phyloP scores from a whole-genome alignment of 2,113 vertebrate species.

The Brachionichthys hirsutus region DNA sequence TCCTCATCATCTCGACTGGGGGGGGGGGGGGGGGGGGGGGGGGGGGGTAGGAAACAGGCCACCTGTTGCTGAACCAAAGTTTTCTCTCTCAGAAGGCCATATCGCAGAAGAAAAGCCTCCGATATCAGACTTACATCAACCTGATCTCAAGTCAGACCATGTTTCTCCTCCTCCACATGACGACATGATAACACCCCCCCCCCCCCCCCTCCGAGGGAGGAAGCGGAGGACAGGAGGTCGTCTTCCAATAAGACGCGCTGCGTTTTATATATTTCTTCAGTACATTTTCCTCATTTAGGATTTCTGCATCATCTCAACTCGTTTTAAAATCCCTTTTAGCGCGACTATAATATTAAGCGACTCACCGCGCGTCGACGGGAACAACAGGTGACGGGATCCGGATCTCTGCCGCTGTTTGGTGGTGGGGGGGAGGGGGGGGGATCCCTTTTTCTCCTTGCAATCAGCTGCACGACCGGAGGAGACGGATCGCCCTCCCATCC shows the following conservation, averaged over 20 bases:
- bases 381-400: constrained; percentile 71
- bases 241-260: constrained; percentile 9
- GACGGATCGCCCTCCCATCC: constrained; percentile 56
- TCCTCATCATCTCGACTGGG: constrained; percentile 59
- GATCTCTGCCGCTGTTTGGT: neutral
- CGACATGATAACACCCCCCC: constrained; percentile 60
- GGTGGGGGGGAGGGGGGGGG: too few species aligned
- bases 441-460: constrained; percentile 45
- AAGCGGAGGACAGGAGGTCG: constrained; percentile 43
- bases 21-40: constrained; percentile 52
- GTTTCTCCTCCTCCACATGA: constrained; percentile 44
- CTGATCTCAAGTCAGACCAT: constrained; percentile 10
- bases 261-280: neutral
- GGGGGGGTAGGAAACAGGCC: constrained; percentile 56
- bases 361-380: constrained; percentile 65
- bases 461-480: constrained; percentile 50
- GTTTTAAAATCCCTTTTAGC: neutral
- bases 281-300: neutral
- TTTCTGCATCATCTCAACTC: constrained; percentile 10
- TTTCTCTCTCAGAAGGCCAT: constrained; percentile 61
- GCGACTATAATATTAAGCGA: constrained; percentile 8
- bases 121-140: constrained; percentile 4
- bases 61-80: constrained; percentile 83
- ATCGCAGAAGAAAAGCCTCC: constrained; percentile 16
- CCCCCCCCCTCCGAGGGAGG: constrained; percentile 47